phyloP scores from a whole-genome alignment of 2,797 vertebrate genomes.

The Acrocephalus scirpaceus region DNA sequence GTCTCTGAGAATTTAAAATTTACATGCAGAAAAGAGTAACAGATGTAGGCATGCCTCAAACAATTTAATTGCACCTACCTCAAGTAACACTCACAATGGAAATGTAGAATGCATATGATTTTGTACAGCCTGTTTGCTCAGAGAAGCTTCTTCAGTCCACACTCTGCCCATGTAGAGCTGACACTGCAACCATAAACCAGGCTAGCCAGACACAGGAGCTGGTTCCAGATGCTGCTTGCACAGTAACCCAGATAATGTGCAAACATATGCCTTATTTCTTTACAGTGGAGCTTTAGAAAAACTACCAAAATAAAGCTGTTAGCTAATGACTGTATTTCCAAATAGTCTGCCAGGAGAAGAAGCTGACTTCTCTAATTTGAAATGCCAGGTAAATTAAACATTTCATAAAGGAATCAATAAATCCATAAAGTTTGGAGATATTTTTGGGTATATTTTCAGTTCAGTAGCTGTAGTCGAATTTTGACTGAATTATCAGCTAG shows the following conservation, averaged over 20 bases:
- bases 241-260: background rate
- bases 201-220: accelerated
- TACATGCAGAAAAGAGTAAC: background rate
- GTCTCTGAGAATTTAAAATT: background rate
- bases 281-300: background rate
- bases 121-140: background rate
- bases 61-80: background rate
- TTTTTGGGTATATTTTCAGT: background rate
- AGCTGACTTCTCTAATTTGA: background rate
- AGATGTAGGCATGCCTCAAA: background rate
- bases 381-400: background rate
- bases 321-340: background rate
- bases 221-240: background rate
- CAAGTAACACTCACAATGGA: background rate
- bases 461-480: background rate
- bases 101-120: background rate
- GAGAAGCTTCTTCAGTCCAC: background rate
- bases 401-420: conserved; percentile 14
- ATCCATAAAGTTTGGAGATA: background rate
- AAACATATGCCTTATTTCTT: background rate
- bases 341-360: background rate
- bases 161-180: background rate
- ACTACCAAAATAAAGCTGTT: background rate
- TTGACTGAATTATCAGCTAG: background rate
- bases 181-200: accelerated